These are phyloP conservation scores for Platycheirus albimanus DNA, from an alignment of 2,888 invertebrate species.

Conservation along the genomic window DNA sequence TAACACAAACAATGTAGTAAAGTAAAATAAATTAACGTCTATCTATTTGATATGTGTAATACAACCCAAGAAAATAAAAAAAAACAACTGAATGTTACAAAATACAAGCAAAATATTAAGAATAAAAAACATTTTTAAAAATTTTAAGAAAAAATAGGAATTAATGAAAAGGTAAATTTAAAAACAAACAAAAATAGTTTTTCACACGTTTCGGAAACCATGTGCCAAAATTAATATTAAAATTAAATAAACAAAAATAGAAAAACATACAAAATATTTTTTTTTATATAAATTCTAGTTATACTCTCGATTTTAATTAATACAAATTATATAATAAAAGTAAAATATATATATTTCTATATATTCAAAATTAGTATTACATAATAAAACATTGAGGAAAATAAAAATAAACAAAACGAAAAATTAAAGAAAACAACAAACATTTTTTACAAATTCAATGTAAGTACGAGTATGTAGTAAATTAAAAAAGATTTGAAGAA, in stretches of 20 bases:
- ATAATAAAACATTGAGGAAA: constrained; percentile 53
- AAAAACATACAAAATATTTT: constrained; percentile 55
- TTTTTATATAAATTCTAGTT: constrained; percentile 58
- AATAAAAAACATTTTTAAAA: constrained; percentile 27
- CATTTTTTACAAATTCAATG: constrained; percentile 69
- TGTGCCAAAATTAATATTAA: constrained; percentile 71
- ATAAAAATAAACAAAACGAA: constrained; percentile 34
- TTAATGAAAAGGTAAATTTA: constrained; percentile 51
- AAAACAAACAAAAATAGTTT: constrained; percentile 68
- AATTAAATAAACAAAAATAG: constrained; percentile 32
- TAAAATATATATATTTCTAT: constrained; percentile 71
- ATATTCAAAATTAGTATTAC: constrained; percentile 71
- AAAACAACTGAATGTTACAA: constrained; percentile 67
- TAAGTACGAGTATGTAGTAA: constrained; percentile 51
- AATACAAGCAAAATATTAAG: constrained; percentile 16
- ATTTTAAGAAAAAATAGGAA: constrained; percentile 44
- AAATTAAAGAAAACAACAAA: constrained; percentile 22
- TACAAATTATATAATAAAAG: constrained; percentile 69
- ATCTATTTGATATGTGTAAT: constrained; percentile 51
- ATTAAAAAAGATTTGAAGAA: constrained; percentile 38
- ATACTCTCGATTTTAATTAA: constrained; percentile 71
- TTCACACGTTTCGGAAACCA: constrained; percentile 75
- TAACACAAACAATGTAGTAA: constrained; percentile 76
- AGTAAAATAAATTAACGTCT: constrained; percentile 66
- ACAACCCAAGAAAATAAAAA: constrained; percentile 20